Percentiles rank a stretch among this genome's conserved stretches.
These are phyloP conservation scores for Corapipo altera DNA, from an alignment of 2,113 vertebrate genomes.

Conservation along the genomic window DNA sequence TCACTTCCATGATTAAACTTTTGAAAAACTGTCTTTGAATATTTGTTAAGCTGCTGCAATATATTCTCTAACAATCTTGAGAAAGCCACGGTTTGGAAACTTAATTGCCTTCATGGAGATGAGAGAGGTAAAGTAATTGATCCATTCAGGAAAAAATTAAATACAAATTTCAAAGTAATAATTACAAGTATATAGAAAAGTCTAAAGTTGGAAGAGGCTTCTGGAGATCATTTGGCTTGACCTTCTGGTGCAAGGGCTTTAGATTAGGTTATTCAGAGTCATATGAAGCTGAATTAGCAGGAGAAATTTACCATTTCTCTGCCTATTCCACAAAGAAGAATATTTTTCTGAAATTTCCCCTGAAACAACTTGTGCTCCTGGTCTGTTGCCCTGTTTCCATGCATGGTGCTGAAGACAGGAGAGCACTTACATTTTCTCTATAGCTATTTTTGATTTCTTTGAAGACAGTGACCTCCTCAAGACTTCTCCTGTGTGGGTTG, in stretches of 20 bases:
- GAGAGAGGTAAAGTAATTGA: not conserved
- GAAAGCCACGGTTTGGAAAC: not conserved
- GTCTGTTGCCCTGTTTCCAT: not conserved
- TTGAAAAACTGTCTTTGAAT: not conserved
- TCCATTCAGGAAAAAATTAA: not conserved
- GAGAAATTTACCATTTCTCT: not conserved
- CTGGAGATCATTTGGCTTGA: not conserved
- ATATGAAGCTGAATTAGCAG: not conserved
- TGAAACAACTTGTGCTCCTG: not conserved
- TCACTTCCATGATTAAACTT: not conserved
- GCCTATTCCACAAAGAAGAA: not conserved
- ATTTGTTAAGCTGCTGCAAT: not conserved
- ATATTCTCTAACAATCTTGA: not conserved
- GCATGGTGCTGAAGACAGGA: not conserved
- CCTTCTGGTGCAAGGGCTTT: not conserved
- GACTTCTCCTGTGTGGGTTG: not conserved
- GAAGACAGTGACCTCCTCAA: not conserved
- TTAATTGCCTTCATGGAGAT: not conserved
- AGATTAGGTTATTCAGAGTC: not conserved
- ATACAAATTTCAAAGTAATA: not conserved
- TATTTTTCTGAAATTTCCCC: not conserved
- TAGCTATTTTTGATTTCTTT: not conserved
- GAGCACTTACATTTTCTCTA: not conserved
- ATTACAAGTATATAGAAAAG: not conserved
- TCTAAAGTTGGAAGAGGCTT: not conserved